These are phyloP conservation scores for Chloebia gouldiae DNA, from an alignment of 2,113 vertebrate species.

Conservation along the genomic window DNA sequence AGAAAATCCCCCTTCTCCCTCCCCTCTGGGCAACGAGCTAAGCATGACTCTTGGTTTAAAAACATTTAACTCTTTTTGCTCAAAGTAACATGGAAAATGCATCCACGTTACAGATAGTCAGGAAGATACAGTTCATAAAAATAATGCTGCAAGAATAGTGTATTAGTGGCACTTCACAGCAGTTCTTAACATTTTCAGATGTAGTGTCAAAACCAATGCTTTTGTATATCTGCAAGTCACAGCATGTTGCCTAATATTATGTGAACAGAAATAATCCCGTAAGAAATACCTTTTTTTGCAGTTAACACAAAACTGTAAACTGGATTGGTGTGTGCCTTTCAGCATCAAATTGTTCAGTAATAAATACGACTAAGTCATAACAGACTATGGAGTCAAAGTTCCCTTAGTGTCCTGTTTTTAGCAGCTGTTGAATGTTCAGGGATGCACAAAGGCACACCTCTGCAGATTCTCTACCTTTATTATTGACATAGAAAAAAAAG, in stretches of 20 bases:
- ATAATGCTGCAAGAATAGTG: constrained; percentile 32
- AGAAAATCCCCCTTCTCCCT: constrained; percentile 42
- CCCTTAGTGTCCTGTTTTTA: constrained; percentile 72
- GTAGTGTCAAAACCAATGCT: constrained; percentile 41
- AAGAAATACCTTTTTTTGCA: constrained; percentile 51
- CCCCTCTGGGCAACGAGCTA: constrained; percentile 20
- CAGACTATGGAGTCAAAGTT: constrained; percentile 56
- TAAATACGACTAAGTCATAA: constrained; percentile 74
- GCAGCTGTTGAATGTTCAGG: constrained; percentile 77
- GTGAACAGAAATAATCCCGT: constrained; percentile 9
- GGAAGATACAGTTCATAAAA: constrained; percentile 49
- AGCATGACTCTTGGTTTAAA: constrained; percentile 18
- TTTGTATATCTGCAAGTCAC: constrained; percentile 31
- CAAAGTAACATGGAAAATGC: neutral
- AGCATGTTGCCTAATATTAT: constrained; percentile 42
- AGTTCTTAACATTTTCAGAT: constrained; percentile 55
- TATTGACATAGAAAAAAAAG: constrained; percentile 74
- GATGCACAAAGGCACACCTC: constrained; percentile 82
- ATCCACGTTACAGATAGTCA: neutral
- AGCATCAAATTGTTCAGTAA: constrained; percentile 75
- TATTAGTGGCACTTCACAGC: constrained; percentile 64
- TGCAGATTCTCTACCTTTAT: constrained; percentile 73
- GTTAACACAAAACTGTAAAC: constrained; percentile 59
- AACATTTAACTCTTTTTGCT: constrained; percentile 54
- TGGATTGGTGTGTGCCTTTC: constrained; percentile 63